phyloP scores from a whole-genome alignment of 2,113 vertebrate species.

The Cyprinodon brontotheroides region DNA sequence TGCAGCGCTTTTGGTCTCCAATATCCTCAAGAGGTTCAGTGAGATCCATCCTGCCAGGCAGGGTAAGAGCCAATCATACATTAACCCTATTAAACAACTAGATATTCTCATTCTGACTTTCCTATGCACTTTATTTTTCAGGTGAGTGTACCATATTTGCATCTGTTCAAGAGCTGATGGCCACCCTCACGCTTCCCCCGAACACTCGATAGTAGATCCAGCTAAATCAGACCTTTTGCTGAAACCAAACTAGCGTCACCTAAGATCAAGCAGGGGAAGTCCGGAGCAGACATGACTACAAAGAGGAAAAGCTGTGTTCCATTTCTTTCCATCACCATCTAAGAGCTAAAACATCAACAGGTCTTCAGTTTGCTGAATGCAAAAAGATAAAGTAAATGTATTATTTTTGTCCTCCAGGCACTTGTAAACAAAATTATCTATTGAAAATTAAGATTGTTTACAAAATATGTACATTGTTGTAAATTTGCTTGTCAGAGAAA shows the following conservation, averaged over 20 bases:
- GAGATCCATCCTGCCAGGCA: slow-evolving; percentile 94
- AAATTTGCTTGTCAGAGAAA: slow-evolving; percentile 79
- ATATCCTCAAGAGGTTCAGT: slow-evolving; percentile 97
- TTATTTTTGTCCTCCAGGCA: slow-evolving; percentile 85
- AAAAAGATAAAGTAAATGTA: slow-evolving; percentile 69
- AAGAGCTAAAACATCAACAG: slow-evolving; percentile 65
- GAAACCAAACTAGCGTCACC: slow-evolving; percentile 45
- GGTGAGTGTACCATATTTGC: slow-evolving; percentile 99
- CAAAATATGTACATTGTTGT: slow-evolving; percentile 94
- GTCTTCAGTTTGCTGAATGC: slow-evolving; percentile 41
- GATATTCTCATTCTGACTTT: too few relatives aligned
- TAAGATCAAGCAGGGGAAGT: not conserved
- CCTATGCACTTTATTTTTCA: slow-evolving; percentile 66
- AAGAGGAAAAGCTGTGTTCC: slow-evolving; percentile 35
- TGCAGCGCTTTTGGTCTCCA: slow-evolving; percentile 96
- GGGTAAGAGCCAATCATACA: slow-evolving; percentile 68
- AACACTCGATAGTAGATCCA: slow-evolving; percentile 86
- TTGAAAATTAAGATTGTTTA: slow-evolving; percentile 88
- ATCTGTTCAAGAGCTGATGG: slow-evolving; percentile 98
- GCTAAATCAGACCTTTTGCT: slow-evolving; percentile 48
- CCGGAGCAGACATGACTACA: not conserved
- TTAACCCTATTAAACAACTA: too few relatives aligned
- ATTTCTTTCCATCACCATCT: slow-evolving; percentile 61
- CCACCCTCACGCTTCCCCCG: slow-evolving; percentile 92
- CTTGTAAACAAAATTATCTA: slow-evolving; percentile 86